Base-by-base conservation (phyloP, 2,797 vertebrate genomes). In the Pseudochirops cupreus region DNA sequence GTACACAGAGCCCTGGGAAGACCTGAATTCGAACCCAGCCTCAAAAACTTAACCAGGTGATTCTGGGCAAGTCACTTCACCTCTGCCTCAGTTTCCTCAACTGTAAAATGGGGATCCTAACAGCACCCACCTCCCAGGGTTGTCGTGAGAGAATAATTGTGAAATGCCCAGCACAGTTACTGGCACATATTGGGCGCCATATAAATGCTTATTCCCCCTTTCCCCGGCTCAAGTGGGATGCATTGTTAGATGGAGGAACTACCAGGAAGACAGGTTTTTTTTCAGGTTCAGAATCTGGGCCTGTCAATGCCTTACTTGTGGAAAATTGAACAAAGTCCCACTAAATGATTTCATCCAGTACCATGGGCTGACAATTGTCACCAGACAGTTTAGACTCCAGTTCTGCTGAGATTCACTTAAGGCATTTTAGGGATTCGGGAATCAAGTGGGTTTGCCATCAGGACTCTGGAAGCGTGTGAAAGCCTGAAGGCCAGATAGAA, bases 401-500 rank as follows among this genome's bases (percentile, higher is more conserved):
- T 39, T 96, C 28, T 56, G 24, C 62, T 95, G 62, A 94, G 53
- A 52, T 96, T 95, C 4, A 91, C 4, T 54, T 56, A 57, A 91
- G 55, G 28, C 39, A 62, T 50, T 95, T n/a, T 90, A 93, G 29
- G 46, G 95, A 95, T 94, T 95, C 50, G 67, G 74, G 39, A 94
- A 87, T 93, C 46, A 91, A 95, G 46, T 95, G 31, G 28, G 87
- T 94, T 59, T 94, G 46, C 31, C 29, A 92, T 50, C 57, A 11
- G 53, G 91, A 95, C 91, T 94, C 93, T 93, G 93, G 56, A 95
- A 82, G 87, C 93, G 3, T 91, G 59, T 90, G 54, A 93, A 95
- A 97, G 92, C 91, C 82, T 58, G 29, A 96, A 93, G 56, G 55
- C 46, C 58, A 94, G 28, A 82, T 91, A 93, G 96, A 95, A 93